Conservation (phyloP, 2,797 vertebrate genomes). For the Lophius americanus region DNA sequence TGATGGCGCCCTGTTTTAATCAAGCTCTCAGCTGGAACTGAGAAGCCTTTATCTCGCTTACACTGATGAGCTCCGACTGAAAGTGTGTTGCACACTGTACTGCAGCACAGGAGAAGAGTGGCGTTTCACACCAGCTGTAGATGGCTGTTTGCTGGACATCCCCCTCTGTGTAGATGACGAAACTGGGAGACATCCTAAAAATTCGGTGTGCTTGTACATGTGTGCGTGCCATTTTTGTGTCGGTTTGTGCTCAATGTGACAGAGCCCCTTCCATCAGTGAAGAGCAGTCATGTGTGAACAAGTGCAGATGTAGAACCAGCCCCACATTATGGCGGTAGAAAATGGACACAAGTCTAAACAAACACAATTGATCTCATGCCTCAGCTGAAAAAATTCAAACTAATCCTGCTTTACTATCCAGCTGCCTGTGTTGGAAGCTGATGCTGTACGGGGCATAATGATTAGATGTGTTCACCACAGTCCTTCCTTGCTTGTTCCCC, state of each 20-base stretch:
- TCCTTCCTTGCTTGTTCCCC: slow-evolving; percentile 29
- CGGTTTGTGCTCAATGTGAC: slow-evolving; percentile 58
- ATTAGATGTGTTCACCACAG: slow-evolving; percentile 70
- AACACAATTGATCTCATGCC: slow-evolving; percentile 20
- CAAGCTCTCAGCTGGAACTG: slow-evolving; percentile 85
- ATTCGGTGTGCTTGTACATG: slow-evolving; percentile 15
- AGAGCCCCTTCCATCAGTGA: slow-evolving; percentile 66
- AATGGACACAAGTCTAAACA: slow-evolving; percentile 41
- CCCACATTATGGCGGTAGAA: slow-evolving; percentile 48
- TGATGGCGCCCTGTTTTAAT: slow-evolving; percentile 81
- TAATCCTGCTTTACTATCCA: slow-evolving; percentile 30
- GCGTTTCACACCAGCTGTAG: slow-evolving; percentile 47
- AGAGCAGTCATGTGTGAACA: slow-evolving; percentile 55
- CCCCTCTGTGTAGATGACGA: slow-evolving; percentile 45
- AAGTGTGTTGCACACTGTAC: slow-evolving; percentile 31
- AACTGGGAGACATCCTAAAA: slow-evolving; percentile 45
- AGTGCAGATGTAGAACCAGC: slow-evolving; percentile 50
- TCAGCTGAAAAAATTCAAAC: slow-evolving; percentile 44
- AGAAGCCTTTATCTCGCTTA: slow-evolving; percentile 72
- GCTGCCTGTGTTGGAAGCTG: slow-evolving; percentile 12
- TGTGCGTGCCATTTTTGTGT: slow-evolving; percentile 28
- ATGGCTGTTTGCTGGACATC: slow-evolving; percentile 48
- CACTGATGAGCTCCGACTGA: slow-evolving; percentile 66
- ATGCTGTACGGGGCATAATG: slow-evolving; percentile 54
- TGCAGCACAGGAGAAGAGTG: slow-evolving; percentile 39